Percentiles rank a stretch among this genome's conserved stretches.
These are phyloP conservation scores for Macropis europaea DNA, from an alignment of 2,888 invertebrate species.

Conservation along the genomic window DNA sequence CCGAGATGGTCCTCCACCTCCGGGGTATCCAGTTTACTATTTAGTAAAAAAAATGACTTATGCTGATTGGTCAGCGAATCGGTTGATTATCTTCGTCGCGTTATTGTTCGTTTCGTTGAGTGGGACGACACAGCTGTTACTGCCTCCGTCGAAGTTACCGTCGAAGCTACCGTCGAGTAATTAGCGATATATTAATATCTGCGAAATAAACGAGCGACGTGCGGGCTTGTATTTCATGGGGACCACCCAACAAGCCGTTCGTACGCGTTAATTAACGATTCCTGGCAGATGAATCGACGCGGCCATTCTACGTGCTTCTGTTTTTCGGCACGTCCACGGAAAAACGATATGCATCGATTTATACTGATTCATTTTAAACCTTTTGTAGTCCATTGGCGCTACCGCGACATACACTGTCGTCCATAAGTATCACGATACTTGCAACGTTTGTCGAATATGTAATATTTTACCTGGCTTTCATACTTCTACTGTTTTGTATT, in stretches of 20 bases:
- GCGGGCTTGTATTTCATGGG: conserved; percentile 19
- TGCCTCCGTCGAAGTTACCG: conserved; percentile 1
- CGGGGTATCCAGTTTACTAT: conserved; percentile 16
- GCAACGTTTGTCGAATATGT: no score
- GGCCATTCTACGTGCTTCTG: neutral
- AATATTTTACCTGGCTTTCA: no score
- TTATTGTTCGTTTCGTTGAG: conserved; percentile 22
- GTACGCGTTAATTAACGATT: conserved; percentile 46
- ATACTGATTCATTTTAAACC: no score
- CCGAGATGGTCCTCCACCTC: conserved; percentile 15
- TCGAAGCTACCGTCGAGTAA: conserved; percentile 40
- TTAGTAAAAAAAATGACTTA: conserved; percentile 51
- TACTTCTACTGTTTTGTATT: no score
- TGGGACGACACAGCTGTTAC: conserved; percentile 24
- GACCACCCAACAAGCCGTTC: conserved; percentile 44
- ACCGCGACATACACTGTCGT: no score
- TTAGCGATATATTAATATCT: conserved; percentile 51
- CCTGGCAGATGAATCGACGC: conserved; percentile 13
- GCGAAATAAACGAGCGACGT: conserved; percentile 44
- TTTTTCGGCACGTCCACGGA: conserved; percentile 1
- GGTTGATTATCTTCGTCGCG: conserved; percentile 33
- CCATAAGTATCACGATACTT: no score
- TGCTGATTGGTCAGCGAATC: conserved; percentile 42
- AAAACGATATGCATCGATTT: conserved; percentile 17
- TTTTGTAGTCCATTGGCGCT: no score